Evolutionary conservation across 1,140 invertebrate species (phyloP).

Genomic region (Aphelenchoides fujianensis): DNA sequence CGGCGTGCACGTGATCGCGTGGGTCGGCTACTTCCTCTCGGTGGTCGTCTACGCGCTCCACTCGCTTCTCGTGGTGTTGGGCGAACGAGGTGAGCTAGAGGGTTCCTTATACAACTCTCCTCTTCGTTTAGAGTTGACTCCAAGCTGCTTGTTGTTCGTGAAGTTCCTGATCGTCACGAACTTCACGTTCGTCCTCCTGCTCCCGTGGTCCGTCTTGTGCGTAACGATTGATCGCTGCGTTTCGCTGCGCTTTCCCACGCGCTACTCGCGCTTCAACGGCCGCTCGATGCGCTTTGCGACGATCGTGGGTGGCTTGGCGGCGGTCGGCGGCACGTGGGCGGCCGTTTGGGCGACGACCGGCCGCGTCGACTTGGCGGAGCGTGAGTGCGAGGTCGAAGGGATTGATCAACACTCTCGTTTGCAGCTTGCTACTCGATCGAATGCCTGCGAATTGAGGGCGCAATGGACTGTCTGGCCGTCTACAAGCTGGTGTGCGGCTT

Average conservation of each 20-base stretch:
- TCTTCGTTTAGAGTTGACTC: background rate
- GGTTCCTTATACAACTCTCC: background rate
- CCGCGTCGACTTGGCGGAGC: background rate
- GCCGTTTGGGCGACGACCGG: background rate
- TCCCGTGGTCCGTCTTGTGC: background rate
- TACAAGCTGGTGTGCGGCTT: slow-evolving; percentile 1
- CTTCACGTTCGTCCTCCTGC: background rate
- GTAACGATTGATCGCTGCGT: background rate
- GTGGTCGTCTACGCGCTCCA: background rate
- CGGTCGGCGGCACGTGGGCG: background rate
- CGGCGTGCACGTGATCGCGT: background rate
- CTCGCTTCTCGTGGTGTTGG: background rate
- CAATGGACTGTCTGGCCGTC: background rate
- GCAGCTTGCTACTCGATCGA: background rate
- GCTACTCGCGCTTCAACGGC: background rate
- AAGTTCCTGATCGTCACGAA: background rate
- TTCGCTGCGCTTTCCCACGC: background rate
- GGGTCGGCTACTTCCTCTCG: background rate
- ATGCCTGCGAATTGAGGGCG: background rate
- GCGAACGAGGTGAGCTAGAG: background rate
- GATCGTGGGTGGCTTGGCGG: background rate
- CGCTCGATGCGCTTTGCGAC: background rate
- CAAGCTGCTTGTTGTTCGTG: background rate
- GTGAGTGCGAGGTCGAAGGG: background rate
- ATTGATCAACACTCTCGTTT: background rate